Evolutionary conservation across 1,140 invertebrate genomes (phyloP), one percentile per base, ranked within the genome.

Genomic region (Lepidurus arcticus): DNA sequence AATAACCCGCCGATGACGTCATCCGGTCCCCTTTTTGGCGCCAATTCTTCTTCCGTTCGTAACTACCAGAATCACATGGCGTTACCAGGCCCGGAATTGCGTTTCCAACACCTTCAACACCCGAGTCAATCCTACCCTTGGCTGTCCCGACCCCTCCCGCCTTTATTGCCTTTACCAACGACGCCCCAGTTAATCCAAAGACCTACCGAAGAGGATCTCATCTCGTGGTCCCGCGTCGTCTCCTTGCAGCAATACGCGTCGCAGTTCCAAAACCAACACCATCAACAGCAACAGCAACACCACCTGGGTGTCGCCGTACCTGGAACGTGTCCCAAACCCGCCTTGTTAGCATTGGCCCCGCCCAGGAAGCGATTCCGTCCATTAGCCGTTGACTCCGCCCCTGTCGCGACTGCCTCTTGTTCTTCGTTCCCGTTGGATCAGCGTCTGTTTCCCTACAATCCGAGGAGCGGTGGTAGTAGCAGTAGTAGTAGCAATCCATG

Each of bases 341-440:
- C 53, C 53, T 7, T 21, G 21, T 13, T 13, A 65, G 21, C 53
- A 7, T 13, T 7, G 21, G 53, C 21, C 53, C 53, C 53, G 13
- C 53, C 13, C 53, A 21, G 53, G 53, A 65, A 65, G 21, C 53
- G 53, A 65, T 65, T 65, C 53, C 53, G 53, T 65, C 53, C 53
- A 4, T 7, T 65, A 21, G 21, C 53, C 6, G 53, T 13, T 16
- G 53, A 65, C 53, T 7, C 8, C 53, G 16, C 53, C 16, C 13
- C 53, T 7, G 16, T 21, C 21, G 8, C 53, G 6, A 65, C 53
- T 65, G 53, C 53, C 53, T 13, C 21, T 16, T 65, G 8, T 21
- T 21, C 53, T 65, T 65, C 53, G 16, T 7, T 13, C 0, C 13
- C 21, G 53, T 13, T 21, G 53, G 53, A 65, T 9, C 53, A 65